Conservation (phyloP, 2,797 vertebrate genomes). For the Platyrinchus mystaceus region DNA sequence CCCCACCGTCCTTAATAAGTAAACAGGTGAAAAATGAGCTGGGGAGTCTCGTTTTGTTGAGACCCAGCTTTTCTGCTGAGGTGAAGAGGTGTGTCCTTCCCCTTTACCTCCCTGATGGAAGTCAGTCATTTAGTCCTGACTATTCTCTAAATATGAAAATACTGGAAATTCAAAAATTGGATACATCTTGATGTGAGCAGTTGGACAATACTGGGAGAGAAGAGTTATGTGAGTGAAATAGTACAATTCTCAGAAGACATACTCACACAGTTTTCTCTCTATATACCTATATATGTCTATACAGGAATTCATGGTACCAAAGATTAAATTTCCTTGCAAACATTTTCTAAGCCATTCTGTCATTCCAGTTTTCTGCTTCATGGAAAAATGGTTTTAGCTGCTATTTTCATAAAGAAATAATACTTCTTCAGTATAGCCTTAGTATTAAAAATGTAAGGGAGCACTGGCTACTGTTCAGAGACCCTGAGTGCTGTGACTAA, state of each 20-base stretch:
- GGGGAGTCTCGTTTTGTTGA: background rate
- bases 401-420: background rate
- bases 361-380: background rate
- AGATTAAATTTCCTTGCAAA: background rate
- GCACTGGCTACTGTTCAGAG: background rate
- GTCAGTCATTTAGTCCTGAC: accelerated
- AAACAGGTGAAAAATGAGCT: background rate
- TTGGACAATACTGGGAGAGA: background rate
- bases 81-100: background rate
- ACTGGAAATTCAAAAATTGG: background rate
- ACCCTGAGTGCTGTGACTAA: background rate
- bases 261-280: background rate
- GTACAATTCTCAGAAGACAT: background rate
- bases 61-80: background rate
- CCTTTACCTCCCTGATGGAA: background rate
- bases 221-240: background rate
- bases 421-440: background rate
- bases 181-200: background rate
- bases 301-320: background rate
- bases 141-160: background rate
- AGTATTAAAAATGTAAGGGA: background rate
- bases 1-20: background rate
- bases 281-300: background rate
- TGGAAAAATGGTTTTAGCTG: background rate
- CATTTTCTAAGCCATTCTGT: background rate